phyloP scores from a whole-genome alignment of 2,113 vertebrate species.

The Phrynocephalus versicolor region DNA sequence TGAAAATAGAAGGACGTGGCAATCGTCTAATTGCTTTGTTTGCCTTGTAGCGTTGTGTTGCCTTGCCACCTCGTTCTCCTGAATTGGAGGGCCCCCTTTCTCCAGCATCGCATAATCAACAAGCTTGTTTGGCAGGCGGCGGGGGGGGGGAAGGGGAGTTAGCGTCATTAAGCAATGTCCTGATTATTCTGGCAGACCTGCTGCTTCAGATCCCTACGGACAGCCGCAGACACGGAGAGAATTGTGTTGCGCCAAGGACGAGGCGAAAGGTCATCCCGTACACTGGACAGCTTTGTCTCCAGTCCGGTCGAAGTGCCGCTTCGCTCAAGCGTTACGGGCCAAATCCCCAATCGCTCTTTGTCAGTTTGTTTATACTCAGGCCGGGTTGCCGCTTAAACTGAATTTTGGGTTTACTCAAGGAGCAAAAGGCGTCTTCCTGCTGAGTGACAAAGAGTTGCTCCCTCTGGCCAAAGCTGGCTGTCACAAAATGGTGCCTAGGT shows the following conservation, averaged over 20 bases:
- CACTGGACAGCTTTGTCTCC: slow-evolving; percentile 75
- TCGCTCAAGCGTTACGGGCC: slow-evolving; percentile 65
- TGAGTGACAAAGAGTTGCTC: slow-evolving; percentile 52
- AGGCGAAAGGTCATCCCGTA: slow-evolving; percentile 71
- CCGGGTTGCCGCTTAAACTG: slow-evolving; percentile 70
- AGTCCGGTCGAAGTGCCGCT: slow-evolving; percentile 68
- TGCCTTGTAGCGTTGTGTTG: neutral
- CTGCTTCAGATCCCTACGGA: slow-evolving; percentile 65
- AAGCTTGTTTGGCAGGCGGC: slow-evolving; percentile 56
- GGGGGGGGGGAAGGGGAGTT: too few relatives aligned
- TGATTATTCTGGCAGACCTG: slow-evolving; percentile 74
- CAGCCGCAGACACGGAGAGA: slow-evolving; percentile 72
- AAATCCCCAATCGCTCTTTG: slow-evolving; percentile 70
- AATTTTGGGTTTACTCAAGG: slow-evolving; percentile 53
- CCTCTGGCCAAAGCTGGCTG: neutral
- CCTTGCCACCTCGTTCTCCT: neutral
- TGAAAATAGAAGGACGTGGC: neutral
- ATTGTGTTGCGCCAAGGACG: slow-evolving; percentile 75
- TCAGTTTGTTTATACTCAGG: slow-evolving; percentile 66
- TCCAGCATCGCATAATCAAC: slow-evolving; percentile 60
- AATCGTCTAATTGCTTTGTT: slow-evolving; percentile 13
- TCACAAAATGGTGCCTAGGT: slow-evolving; percentile 37
- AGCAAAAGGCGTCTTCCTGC: slow-evolving; percentile 42
- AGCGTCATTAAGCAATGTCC: slow-evolving; percentile 71
- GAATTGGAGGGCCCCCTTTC: slow-evolving; percentile 29